These are phyloP conservation scores for Caenorhabditis doughertyi DNA, from an alignment of 2,888 invertebrate genomes.

Conservation along the genomic window DNA sequence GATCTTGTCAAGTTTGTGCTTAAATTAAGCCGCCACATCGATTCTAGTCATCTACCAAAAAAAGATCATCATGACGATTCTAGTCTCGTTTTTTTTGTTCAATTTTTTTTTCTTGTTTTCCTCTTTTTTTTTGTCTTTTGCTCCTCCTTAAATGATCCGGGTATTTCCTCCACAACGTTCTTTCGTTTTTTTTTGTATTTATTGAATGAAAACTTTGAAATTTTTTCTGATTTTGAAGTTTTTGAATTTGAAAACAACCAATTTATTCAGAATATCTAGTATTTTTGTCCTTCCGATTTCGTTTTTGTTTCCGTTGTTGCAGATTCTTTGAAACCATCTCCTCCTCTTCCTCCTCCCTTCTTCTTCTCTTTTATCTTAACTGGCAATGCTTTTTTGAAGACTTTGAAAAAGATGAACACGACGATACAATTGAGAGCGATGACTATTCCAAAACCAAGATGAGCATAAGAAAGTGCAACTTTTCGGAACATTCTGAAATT, in stretches of 20 bases:
- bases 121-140: slow-evolving; percentile 20
- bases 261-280: too few relatives aligned
- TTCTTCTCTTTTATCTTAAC: background rate
- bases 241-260: background rate
- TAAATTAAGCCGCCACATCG: slow-evolving; percentile 28
- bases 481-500: slow-evolving; percentile 15
- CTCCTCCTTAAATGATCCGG: slow-evolving; percentile 9
- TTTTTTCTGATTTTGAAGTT: background rate
- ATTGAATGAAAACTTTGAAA: background rate
- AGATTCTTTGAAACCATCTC: too few relatives aligned
- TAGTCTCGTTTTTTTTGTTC: slow-evolving; percentile 40
- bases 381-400: background rate
- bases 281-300: too few relatives aligned
- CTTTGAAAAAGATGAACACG: background rate
- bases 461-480: background rate
- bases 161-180: background rate
- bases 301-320: too few relatives aligned
- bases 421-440: slow-evolving; percentile 6
- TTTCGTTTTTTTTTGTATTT: background rate
- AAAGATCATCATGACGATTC: slow-evolving; percentile 59
- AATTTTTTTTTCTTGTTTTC: slow-evolving; percentile 1
- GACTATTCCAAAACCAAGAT: slow-evolving; percentile 6
- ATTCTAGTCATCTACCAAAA: slow-evolving; percentile 21
- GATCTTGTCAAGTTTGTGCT: slow-evolving; percentile 77
- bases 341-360: too few relatives aligned